Percentiles rank a stretch among this genome's conserved stretches.
These are phyloP conservation scores for Ormyrus nitidulus DNA, from an alignment of 2,888 invertebrate species.

Conservation along the genomic window DNA sequence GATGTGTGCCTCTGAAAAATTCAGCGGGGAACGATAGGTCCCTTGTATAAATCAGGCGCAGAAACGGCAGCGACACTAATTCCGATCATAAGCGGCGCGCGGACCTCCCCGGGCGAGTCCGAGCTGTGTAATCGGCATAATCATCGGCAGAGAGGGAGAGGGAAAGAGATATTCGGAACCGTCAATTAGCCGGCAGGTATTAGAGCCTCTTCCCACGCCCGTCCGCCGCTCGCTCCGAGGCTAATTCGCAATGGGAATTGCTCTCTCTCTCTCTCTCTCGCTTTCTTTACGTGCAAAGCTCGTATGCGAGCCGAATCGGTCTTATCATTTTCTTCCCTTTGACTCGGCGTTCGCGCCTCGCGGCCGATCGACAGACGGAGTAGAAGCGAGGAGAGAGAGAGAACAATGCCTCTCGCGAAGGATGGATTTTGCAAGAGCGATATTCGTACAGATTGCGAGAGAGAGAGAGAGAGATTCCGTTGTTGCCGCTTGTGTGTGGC, in stretches of 20 bases:
- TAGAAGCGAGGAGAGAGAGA: neutral
- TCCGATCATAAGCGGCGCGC: constrained; percentile 1
- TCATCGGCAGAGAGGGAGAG: constrained; percentile 63
- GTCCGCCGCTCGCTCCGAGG: constrained; percentile 52
- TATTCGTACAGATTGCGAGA: neutral
- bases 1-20: too few relatives aligned
- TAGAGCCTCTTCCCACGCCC: constrained; percentile 56
- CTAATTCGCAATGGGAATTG: constrained; percentile 51
- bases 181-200: constrained; percentile 58
- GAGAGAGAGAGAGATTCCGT: neutral
- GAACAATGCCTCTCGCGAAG: neutral
- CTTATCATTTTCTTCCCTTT: constrained; percentile 37
- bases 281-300: constrained; percentile 31
- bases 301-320: constrained; percentile 41
- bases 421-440: too few relatives aligned
- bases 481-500: neutral
- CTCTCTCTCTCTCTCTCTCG: constrained; percentile 9
- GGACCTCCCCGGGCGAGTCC: neutral
- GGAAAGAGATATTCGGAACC: constrained; percentile 22
- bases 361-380: neutral
- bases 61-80: too few relatives aligned
- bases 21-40: too few relatives aligned
- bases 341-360: constrained; percentile 21
- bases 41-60: too few relatives aligned
- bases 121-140: constrained; percentile 58